A percentile compares a stretch with the other conserved stretches of the same genome.
Conservation (phyloP, 1,140 invertebrate species). For the Amyelois transitella region DNA sequence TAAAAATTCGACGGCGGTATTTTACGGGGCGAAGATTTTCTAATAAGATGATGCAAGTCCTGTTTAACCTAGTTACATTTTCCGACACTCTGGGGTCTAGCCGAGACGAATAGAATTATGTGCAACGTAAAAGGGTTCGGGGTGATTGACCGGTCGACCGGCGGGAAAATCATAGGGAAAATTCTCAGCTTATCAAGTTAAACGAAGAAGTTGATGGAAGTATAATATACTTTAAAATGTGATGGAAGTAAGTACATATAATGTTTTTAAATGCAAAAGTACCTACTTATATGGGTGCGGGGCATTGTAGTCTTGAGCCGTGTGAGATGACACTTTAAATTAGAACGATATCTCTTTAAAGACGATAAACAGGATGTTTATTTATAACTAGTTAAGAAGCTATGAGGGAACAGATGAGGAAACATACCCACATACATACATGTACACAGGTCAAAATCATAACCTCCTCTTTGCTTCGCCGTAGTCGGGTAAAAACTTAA, state of each 20-base stretch:
- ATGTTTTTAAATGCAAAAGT: too few species aligned
- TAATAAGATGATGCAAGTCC: slow-evolving; percentile 2
- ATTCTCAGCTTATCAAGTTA: background rate
- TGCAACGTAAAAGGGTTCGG: slow-evolving; percentile 5
- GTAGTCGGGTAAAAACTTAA: too few species aligned
- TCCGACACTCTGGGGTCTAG: slow-evolving; percentile 3
- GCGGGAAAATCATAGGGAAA: background rate
- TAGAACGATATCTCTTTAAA: too few species aligned
- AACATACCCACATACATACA: too few species aligned
- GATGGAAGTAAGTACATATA: background rate
- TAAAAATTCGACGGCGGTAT: background rate
- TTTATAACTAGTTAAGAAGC: too few species aligned
- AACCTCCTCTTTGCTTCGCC: too few species aligned
- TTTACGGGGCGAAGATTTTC: background rate
- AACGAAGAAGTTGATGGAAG: background rate
- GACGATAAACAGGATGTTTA: too few species aligned
- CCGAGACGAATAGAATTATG: slow-evolving; percentile 6
- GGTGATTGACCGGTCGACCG: slow-evolving; percentile 3
- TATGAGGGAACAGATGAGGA: too few species aligned
- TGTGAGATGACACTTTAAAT: too few species aligned
- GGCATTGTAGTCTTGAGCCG: too few species aligned
- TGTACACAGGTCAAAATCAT: too few species aligned
- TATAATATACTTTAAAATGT: background rate
- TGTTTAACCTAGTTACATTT: slow-evolving; percentile 1
- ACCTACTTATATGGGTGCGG: too few species aligned